Evolutionary conservation across 1,140 invertebrate genomes (phyloP), one percentile per base, ranked within the genome.

Genomic region (fruit fly (Drosophila melanogaster)): DNA sequence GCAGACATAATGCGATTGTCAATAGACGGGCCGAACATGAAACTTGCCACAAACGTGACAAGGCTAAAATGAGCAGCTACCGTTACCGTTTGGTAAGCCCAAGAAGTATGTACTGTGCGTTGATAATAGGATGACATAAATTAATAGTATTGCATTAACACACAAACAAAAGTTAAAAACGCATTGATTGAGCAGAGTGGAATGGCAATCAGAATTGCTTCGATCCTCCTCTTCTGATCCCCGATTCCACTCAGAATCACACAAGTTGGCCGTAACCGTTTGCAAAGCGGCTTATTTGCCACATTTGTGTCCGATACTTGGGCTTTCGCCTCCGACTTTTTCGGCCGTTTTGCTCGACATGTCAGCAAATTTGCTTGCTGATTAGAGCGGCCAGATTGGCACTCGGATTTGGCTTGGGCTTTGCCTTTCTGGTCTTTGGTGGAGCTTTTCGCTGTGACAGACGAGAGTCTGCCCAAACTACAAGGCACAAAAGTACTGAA

Each of bases 351-450:
- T 78, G 57, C 74, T 43, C 50, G 35, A 67, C 64, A 81, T 75
- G 78, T 78, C 83, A 62, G 47, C 74, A 74, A 81, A 87, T 87
- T 78, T 86, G 78, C 65, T 71, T 61, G 50, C 47, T 77, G 79
- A 81, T 76, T 64, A 85, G 78, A 86, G 73, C 56, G 57, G 58
- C 51, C 46, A 73, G 69, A 85, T 81, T 62, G 46, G 41, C n/a
- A 37, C 50, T 53, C 35, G 15, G 22, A 38, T n/a, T 47, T 46
- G 26, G 15, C 24, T 22, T 53, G 24, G 15, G 22, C 38, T 8
- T 47, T 46, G 26, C 15, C 24, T 22, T 19, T 22, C 26, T 47
- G 30, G 43, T 11, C 44, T 57, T 33, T 65, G 22, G 33, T 46
- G 54, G 33, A 35, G 56, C 37, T 40, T 49, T 50, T 44, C 24